Base-by-base conservation (phyloP, 2,113 vertebrate species). In the Corythaeola cristata region DNA sequence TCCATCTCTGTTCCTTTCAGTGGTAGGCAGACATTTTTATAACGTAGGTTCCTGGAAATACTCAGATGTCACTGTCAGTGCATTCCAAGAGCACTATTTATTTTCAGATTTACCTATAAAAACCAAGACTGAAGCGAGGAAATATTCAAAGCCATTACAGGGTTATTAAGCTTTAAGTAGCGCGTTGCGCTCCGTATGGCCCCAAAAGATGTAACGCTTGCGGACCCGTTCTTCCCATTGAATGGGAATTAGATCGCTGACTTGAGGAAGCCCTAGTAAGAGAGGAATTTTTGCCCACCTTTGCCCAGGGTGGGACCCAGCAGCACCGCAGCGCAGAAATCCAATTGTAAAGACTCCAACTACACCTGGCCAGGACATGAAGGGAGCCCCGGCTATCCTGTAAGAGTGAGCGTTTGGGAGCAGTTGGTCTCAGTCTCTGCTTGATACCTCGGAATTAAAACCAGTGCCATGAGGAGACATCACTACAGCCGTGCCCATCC, bases 1-100 rank as follows among this genome's bases (percentile, higher is more conserved):
- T 93, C 10, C 2, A 91, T 96, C 95, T 94, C 71, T 91, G 91
- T 78, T 93, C 80, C 45, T 82, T 88, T 72, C 80, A 17, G 78
- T 89, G 88, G 10, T 69, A 77, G 55, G 84, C 86, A 95, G 91
- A 53, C 58, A 23, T 89, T 95, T 94, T 90, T 89, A 88, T 58
- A 91, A 86, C 15, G 58, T 55, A 45, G 16, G 79, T 96, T 96
- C 95, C 89, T 97, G 95, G 97, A 97, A 97, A 35, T 53, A 68
- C 90, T 94, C 89, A 83, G 92, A 91, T 96, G 89, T 85, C 93
- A 71, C 69, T 30, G 53, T 72, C 28, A n/a, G 49, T 32, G 60
- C 3, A 0, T 92, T 95, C 94, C 82, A 79, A 91, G 74, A 74
- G 49, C n/a, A 24, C 41, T 74, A 27, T 81, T 94, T 87, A n/a